Base-by-base conservation (phyloP, 2,113 vertebrate genomes). In the Brachionichthys hirsutus region DNA sequence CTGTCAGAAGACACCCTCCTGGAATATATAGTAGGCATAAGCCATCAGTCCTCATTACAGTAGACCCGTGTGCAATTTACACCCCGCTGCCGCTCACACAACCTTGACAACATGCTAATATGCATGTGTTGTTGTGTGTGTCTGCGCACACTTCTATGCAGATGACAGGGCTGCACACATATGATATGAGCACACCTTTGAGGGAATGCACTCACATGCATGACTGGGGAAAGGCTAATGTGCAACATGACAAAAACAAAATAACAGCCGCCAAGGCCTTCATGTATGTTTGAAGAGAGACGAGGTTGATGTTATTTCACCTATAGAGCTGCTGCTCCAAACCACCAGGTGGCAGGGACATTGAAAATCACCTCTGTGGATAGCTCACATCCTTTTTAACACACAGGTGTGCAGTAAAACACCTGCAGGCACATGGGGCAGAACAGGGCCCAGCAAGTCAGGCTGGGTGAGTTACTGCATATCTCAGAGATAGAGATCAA, bases 41-140 rank as follows among this genome's bases (percentile, higher is more conserved):
- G 78, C 88, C 84, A 89, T 91, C 89, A 88, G 80, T 91, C 85
- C 89, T 92, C 88, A 91, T 92, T 91, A 91, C 82, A 67, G 69
- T 19, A 85, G 63, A 84, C 75, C 77, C 71, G 68, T 53, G 68
- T 71, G 79, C 81, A 87, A 86, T 88, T 87, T 84, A 84, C 79
- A 89, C 82, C 78, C 85, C 69, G 70, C 75, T 86, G 83, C 79
- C 62, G 75, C 83, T 83, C 84, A 83, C 75, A 81, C 76, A 81
- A 57, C 75, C 81, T 70, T 86, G 83, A 83, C 87, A 84, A 82
- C 84, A 91, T 90, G 88, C 80, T 88, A 83, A 89, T 85, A 62
- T 67, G 48, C 70, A 20, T 73, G 70, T 72, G 67, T 73, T 64
- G 14, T 19, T 49, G 47, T 24, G 48, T 38, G 41, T 38, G 61